Percentiles rank a stretch among this genome's conserved stretches.
phyloP scores from a whole-genome alignment of 2,113 vertebrate species.

The Pundamilia nyererei region DNA sequence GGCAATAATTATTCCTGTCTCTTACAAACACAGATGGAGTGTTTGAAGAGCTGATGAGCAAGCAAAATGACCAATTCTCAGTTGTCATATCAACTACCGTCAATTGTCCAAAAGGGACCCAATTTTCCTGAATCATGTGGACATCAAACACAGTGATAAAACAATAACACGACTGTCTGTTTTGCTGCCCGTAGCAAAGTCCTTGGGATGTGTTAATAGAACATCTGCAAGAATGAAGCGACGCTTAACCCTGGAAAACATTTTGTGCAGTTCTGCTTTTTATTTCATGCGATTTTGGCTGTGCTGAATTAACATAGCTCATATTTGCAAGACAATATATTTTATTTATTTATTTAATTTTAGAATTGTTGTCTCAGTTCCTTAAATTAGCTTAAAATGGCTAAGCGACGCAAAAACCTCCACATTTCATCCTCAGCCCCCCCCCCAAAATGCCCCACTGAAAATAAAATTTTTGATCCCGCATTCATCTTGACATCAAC shows the following conservation, averaged over 20 bases:
- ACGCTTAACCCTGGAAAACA: neutral
- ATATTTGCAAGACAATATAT: neutral
- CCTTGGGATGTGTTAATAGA: neutral
- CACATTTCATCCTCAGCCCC: neutral
- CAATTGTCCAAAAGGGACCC: constrained; percentile 4
- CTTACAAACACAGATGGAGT: constrained; percentile 5
- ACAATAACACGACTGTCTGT: neutral
- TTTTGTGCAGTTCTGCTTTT: neutral
- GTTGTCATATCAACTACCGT: constrained; percentile 23
- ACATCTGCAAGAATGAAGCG: neutral
- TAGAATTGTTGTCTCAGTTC: neutral
- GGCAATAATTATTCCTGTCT: constrained; percentile 20
- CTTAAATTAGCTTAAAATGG: neutral
- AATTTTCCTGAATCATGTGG: neutral
- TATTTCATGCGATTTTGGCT: neutral
- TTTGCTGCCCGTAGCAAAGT: neutral
- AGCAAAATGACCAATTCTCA: constrained; percentile 25
- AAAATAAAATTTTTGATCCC: neutral
- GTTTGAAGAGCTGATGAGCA: constrained; percentile 28
- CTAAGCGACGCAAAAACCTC: neutral
- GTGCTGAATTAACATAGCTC: neutral
- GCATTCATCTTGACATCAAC: neutral
- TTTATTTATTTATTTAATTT: neutral
- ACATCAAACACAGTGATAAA: constrained; percentile 23
- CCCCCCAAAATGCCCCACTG: neutral